These are phyloP conservation scores for Tiliqua scincoides DNA, from an alignment of 2,113 vertebrate genomes.

Conservation along the genomic window DNA sequence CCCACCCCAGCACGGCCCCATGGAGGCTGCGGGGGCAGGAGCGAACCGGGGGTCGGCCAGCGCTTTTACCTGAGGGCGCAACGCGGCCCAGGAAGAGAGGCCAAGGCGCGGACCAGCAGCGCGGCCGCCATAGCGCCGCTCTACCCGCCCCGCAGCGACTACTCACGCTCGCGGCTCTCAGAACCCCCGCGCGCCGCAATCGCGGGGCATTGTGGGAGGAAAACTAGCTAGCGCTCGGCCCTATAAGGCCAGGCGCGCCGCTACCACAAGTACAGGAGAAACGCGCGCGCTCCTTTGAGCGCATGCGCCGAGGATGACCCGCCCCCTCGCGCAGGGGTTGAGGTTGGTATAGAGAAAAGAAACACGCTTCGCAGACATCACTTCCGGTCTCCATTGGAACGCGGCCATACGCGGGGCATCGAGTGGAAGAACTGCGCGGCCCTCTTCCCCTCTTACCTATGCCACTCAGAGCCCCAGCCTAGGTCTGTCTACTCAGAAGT, in stretches of 20 bases:
- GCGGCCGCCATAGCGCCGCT: not conserved
- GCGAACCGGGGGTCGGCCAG: too few species aligned
- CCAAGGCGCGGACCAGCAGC: not conserved
- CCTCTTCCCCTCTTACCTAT: too few species aligned
- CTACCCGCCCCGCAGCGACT: not conserved
- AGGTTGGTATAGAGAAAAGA: too few species aligned
- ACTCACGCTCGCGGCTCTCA: slow-evolving; percentile 3
- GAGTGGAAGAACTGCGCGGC: not conserved
- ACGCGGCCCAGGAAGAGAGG: not conserved
- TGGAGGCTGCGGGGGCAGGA: too few species aligned
- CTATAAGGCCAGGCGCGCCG: not conserved
- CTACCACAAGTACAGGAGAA: not conserved
- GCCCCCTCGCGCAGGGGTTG: fast-evolving
- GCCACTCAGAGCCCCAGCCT: too few species aligned
- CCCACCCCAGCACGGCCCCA: too few species aligned
- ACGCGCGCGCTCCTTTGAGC: not conserved
- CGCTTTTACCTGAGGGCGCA: slow-evolving; percentile 27
- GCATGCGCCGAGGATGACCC: not conserved
- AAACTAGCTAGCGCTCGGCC: not conserved
- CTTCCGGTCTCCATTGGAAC: not conserved
- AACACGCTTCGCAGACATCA: not conserved
- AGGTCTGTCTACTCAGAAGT: too few species aligned
- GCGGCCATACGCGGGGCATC: not conserved
- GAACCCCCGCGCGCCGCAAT: not conserved
- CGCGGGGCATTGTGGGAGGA: not conserved